Percentiles rank a stretch among this genome's conserved stretches.
phyloP scores from a whole-genome alignment of 1,140 invertebrate genomes.

The Galendromus occidentalis region DNA sequence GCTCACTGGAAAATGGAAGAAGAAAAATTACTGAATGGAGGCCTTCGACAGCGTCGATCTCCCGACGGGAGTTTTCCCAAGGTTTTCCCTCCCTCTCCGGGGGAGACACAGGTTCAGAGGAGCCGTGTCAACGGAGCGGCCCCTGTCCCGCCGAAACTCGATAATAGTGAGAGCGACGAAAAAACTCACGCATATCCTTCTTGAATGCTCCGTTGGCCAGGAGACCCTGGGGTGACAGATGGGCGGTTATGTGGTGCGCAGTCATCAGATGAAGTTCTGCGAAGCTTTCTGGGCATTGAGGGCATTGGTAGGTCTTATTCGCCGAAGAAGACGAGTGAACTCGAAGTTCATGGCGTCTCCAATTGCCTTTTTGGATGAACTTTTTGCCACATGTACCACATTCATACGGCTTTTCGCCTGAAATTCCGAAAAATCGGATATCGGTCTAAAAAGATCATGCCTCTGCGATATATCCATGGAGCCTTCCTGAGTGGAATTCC shows the following conservation, averaged over 20 bases:
- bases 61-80: too few species aligned
- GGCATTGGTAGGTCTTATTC: background rate
- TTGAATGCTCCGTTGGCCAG: slow-evolving; percentile 5
- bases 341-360: background rate
- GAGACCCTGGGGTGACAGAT: slow-evolving; percentile 4
- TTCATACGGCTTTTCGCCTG: background rate
- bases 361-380: slow-evolving; percentile 7
- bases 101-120: too few species aligned
- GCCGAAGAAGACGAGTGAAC: background rate
- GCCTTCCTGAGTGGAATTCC: too few species aligned
- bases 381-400: slow-evolving; percentile 7
- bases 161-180: too few species aligned
- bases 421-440: too few species aligned
- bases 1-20: background rate
- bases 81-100: too few species aligned
- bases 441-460: too few species aligned
- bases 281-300: background rate
- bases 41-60: too few species aligned
- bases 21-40: too few species aligned
- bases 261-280: slow-evolving; percentile 8
- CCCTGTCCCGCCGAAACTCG: too few species aligned
- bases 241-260: background rate
- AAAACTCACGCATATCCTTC: slow-evolving; percentile 2
- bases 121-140: too few species aligned
- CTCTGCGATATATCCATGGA: too few species aligned